Base-by-base conservation (phyloP, 1,140 invertebrate species). In the Hydropsyche tenuis region DNA sequence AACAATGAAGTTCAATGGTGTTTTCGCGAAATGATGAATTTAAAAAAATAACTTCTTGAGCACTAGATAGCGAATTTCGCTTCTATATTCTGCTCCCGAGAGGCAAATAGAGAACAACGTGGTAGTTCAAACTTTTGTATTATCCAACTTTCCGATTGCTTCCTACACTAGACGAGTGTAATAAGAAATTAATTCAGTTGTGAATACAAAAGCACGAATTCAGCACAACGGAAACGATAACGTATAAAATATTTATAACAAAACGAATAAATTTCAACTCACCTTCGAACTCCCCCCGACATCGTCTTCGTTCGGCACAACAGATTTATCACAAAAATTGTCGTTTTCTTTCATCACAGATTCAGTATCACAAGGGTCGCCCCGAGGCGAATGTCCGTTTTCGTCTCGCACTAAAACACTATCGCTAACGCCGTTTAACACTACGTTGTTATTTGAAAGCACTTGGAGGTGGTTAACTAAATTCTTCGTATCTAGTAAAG, bases 301-400 rank as follows among this genome's bases (percentile, higher is more conserved):
- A 18, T 53, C 37, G 42, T 63, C 48, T n/a, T 53, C 65, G 27
- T 27, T 51, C 30, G 72, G 48, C 27, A 48, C 42, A 11, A 45
- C 72, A n/a, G 72, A 45, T 53, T 56, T 72, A 72, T 74, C 70
- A 74, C 72, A 72, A 53, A 74, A 53, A 27, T 63, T 72, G 48
- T 74, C 75, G 71, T 64, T 73, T 48, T 72, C 14, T 56, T 60
- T 64, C 43, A 69, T 77, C 75, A 77, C 72, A 77, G 72, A 45
- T 46, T 74, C 65, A 30, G 14, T 56, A 43, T 72, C 69, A 69
- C 62, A 66, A 16, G 20, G 30, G n/a, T n/a, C n/a, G n/a, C n/a
- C n/a, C n/a, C n/a, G n/a, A n/a, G n/a, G n/a, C n/a, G 27, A 51
- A 64, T 69, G 37, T 48, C 70, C 53, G 20, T 20, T 60, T 60